These are phyloP conservation scores for Periophthalmodon schlosseri DNA, from an alignment of 2,113 vertebrate species.

Conservation along the genomic window DNA sequence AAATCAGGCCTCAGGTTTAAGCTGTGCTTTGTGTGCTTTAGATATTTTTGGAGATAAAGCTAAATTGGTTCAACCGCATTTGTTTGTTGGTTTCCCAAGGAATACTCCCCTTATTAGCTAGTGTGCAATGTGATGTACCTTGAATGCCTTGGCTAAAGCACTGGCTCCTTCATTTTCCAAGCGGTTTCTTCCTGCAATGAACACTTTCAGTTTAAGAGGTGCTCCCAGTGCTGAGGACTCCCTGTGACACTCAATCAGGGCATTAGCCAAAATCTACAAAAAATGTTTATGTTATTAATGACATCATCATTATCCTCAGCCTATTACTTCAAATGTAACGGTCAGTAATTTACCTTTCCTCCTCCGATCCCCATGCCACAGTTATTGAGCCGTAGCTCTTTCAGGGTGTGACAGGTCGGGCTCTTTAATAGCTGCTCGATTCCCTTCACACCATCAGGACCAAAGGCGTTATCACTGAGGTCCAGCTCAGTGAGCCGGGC, in stretches of 20 bases:
- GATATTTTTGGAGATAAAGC: too few species aligned
- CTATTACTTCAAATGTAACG: neutral
- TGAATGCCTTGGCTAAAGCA: constrained; percentile 91
- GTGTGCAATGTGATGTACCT: constrained; percentile 33
- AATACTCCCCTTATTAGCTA: neutral
- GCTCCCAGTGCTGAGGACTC: constrained; percentile 82
- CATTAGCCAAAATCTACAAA: constrained; percentile 87
- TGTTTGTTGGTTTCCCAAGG: too few species aligned
- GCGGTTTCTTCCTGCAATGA: constrained; percentile 93
- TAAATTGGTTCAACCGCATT: too few species aligned
- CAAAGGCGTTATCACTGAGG: constrained; percentile 96
- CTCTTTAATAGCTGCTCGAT: constrained; percentile 91
- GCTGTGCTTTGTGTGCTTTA: too few species aligned
- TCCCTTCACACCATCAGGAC: constrained; percentile 91
- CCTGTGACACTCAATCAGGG: constrained; percentile 86
- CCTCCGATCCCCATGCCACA: constrained; percentile 97
- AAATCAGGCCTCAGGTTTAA: too few species aligned
- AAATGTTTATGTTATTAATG: neutral
- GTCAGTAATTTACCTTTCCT: constrained; percentile 83
- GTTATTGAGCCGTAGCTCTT: constrained; percentile 93
- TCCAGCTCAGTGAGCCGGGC: constrained; percentile 89
- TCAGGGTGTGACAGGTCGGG: constrained; percentile 84
- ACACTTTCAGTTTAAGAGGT: constrained; percentile 86
- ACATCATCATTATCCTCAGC: neutral
- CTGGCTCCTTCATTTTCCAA: constrained; percentile 94